Base-by-base conservation (phyloP, 2,113 vertebrate genomes). In the Carettochelys insculpta region DNA sequence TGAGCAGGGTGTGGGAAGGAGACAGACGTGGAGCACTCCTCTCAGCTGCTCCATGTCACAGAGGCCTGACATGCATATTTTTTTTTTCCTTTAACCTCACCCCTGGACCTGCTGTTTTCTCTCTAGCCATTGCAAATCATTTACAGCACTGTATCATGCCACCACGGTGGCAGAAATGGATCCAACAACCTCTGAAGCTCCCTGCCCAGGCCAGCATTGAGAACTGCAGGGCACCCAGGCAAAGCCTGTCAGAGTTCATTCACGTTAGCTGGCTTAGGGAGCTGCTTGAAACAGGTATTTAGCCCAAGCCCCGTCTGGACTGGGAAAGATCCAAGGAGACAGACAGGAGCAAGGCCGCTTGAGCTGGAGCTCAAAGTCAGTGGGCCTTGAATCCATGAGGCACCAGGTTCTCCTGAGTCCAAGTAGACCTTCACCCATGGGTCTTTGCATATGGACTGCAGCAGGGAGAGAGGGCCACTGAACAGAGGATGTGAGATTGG, bases 31-130 rank as follows among this genome's bases (percentile, higher is more conserved):
- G 76, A 17, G 68, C 38, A 20, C 25, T 24, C 24, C 29, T 22
- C 4, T 6, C 5, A 27, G 31, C 51, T 25, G 14, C 41, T 41
- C 47, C 24, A 2, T 0, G 1, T 47, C 41, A 24, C 11, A 31
- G 47, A 0, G 4, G 78, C 0, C 0, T 56, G 80, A 48, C 75
- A 56, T 29, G 53, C 1, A 0, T 79, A 8, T 54, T 1, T 1
- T 27, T 11, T 54, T 1, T 1, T 27, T 34, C 38, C 41, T 29
- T 0, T 52, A 77, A 78, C 80, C 80, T 88, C 54, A 78, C 71
- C 11, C 27, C 56, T 5, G 50, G 19, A 56, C 34, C 27, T 0
- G 0, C 24, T 47, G 31, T 53, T 38, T 20, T 75, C 82, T 41
- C 38, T 5, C 29, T 83, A 24, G 8, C 76, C 52, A 1, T 47